Evolutionary conservation across 2,797 vertebrate species (phyloP), one percentile per base, ranked within the genome.

Genomic region (Periophthalmus magnuspinnatus): DNA sequence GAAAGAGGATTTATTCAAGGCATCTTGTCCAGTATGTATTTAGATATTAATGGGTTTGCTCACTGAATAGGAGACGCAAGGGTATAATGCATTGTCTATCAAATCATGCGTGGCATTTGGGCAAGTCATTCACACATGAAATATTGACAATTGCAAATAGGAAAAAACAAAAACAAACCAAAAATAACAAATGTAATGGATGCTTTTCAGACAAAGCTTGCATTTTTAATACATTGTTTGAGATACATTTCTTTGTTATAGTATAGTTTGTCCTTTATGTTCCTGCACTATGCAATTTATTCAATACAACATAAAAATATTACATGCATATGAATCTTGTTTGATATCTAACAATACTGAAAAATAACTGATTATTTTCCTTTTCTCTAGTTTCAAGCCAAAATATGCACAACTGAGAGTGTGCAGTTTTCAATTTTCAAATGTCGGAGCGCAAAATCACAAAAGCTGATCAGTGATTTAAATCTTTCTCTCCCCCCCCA

Each of bases 401-500:
- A 14, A 45, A 14, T 4, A 45, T 45, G 14, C 14, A 45, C 13
- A 45, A 45, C 45, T 45, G 11, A 45, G 2, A 41, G 41, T 41
- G 13, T 5, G 14, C 11, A 45, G 14, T 41, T 13, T 41, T 38
- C 36, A 41, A 13, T 41, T 13, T 41, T 38, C 36, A 36, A 36
- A 6, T 38, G 36, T 38, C 9, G 38, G 36, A 38, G n/a, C n/a
- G n/a, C n/a, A 84, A 87, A 89, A 86, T 84, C 64, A 79, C 81
- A 84, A 87, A 90, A 88, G 86, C 65, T 84, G 86, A 91, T 91
- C 85, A 90, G 82, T 85, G 88, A 70, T 90, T 90, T 84, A 89
- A 87, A 81, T 81, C 73, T 64, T 48, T 64, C n/a, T n/a, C n/a
- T n/a, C n/a, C n/a, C n/a, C n/a, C n/a, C n/a, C n/a, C n/a, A n/a